phyloP scores from a whole-genome alignment of 2,888 invertebrate species.

The Tiphia femorata region DNA sequence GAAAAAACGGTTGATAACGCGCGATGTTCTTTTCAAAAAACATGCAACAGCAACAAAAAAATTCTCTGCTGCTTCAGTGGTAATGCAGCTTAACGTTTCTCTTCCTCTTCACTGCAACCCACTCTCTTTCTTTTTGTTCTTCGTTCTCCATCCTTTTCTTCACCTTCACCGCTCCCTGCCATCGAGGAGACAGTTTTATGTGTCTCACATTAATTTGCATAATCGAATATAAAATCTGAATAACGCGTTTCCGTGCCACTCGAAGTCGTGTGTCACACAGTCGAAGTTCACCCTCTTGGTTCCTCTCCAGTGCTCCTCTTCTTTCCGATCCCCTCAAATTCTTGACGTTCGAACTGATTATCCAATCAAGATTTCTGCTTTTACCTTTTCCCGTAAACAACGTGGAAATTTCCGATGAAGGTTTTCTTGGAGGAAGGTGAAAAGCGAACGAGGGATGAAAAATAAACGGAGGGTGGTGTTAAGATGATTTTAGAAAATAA shows the following conservation, averaged over 20 bases:
- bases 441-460: too few relatives aligned
- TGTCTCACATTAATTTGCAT: conserved; percentile 66
- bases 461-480: too few relatives aligned
- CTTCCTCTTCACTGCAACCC: neutral
- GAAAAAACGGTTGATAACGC: too few relatives aligned
- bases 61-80: too few relatives aligned
- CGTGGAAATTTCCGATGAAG: too few relatives aligned
- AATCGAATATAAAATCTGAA: conserved; percentile 68
- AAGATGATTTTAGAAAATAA: too few relatives aligned
- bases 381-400: too few relatives aligned
- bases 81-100: neutral
- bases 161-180: conserved; percentile 37
- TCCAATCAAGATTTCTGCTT: too few relatives aligned
- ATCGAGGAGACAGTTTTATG: conserved; percentile 63
- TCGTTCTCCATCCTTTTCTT: neutral
- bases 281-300: conserved; percentile 4
- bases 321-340: conserved; percentile 1
- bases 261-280: conserved; percentile 32
- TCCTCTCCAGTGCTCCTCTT: conserved; percentile 3
- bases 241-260: conserved; percentile 46
- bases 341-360: conserved; percentile 5
- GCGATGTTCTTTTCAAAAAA: too few relatives aligned
- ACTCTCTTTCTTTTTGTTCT: too few relatives aligned
- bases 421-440: too few relatives aligned
- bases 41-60: too few relatives aligned